Conservation (phyloP, 2,888 invertebrate species). For the Drosophila subsilvestris region DNA sequence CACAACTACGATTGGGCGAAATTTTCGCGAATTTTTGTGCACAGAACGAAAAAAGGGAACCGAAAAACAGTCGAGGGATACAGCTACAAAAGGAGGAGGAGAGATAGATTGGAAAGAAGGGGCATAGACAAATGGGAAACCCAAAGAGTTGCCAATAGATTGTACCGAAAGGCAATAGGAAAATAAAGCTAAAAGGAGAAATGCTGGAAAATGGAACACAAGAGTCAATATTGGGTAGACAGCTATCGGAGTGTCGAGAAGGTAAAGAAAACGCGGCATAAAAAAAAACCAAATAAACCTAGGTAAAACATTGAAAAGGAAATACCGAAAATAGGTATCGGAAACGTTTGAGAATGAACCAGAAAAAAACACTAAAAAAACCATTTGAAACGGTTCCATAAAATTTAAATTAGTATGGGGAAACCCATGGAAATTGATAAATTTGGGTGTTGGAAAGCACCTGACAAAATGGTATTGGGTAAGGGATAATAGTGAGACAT, state of each 20-base stretch:
- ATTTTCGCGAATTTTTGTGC: slow-evolving; percentile 9
- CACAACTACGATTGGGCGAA: slow-evolving; percentile 5
- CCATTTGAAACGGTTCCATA: background rate
- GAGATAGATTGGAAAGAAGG: background rate
- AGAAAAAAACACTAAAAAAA: no score
- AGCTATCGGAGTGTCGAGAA: background rate
- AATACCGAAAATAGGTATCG: background rate
- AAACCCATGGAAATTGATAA: no score
- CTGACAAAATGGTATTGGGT: background rate
- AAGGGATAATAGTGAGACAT: background rate
- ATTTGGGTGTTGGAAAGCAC: no score
- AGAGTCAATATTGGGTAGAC: no score
- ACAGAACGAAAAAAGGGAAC: no score
- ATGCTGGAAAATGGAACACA: no score
- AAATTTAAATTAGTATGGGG: no score
- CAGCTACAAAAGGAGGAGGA: slow-evolving; percentile 5
- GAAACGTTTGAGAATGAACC: background rate
- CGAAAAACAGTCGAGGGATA: background rate
- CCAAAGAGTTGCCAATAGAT: background rate
- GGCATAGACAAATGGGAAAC: background rate
- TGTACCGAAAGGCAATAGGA: background rate
- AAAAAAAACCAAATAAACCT: no score
- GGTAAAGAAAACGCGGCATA: background rate
- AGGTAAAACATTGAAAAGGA: no score
- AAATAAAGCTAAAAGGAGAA: no score